These are phyloP conservation scores for Cephalopholis sonnerati DNA, from an alignment of 2,113 vertebrate genomes.

Conservation along the genomic window DNA sequence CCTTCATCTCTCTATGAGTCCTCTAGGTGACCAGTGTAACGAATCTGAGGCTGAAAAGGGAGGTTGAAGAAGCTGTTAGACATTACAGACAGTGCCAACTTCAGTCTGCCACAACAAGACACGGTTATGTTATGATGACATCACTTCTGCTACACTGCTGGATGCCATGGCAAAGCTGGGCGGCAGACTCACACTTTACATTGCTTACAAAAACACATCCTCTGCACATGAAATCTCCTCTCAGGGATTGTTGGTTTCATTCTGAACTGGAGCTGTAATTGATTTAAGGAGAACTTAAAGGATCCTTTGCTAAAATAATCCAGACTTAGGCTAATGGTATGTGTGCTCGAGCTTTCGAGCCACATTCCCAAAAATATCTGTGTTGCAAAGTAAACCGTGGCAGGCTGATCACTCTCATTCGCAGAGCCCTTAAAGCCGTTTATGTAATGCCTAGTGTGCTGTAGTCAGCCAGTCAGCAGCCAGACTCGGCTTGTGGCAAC, in stretches of 20 bases:
- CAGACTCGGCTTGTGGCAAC: conserved; percentile 47
- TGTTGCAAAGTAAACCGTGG: conserved; percentile 65
- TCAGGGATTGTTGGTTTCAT: background rate
- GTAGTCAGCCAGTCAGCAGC: conserved; percentile 51
- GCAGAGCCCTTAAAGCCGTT: conserved; percentile 67
- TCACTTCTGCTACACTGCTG: conserved; percentile 71
- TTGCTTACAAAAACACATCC: conserved; percentile 4
- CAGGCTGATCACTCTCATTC: conserved; percentile 62
- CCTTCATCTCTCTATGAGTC: conserved; percentile 86
- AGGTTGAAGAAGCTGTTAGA: conserved; percentile 64
- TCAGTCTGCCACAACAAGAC: conserved; percentile 66
- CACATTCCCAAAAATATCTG: conserved; percentile 49
- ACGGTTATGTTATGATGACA: conserved; percentile 77
- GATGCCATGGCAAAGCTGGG: conserved; percentile 50
- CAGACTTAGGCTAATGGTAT: background rate
- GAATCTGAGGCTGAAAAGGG: conserved; percentile 74
- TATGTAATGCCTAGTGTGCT: conserved; percentile 76
- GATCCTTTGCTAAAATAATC: background rate
- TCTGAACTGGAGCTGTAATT: background rate
- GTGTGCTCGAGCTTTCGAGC: conserved; percentile 16
- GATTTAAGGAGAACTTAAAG: conserved; percentile 11
- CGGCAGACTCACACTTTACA: conserved; percentile 40
- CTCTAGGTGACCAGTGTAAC: conserved; percentile 71
- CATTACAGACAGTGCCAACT: conserved; percentile 52
- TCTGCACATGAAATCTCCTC: conserved; percentile 8